A percentile compares a stretch with the other conserved stretches of the same genome.
Conservation (phyloP, 2,797 vertebrate species). For the Eulemur rubriventer region DNA sequence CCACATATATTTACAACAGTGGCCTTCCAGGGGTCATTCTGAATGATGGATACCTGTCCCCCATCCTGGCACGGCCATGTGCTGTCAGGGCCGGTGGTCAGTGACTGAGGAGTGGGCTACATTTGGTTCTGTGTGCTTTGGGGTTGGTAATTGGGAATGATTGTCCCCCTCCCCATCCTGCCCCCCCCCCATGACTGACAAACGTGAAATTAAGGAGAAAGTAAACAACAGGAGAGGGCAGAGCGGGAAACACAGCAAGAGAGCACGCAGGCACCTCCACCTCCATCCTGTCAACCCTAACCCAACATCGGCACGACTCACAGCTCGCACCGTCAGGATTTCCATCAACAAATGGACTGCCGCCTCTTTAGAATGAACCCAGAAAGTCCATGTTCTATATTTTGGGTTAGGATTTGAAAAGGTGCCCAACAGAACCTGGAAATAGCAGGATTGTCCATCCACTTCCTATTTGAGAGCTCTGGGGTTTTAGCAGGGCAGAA, state of each 20-base stretch:
- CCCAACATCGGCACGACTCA: accelerated
- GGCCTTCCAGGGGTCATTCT: background rate
- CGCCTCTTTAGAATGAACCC: background rate
- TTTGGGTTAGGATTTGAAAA: background rate
- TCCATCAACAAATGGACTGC: background rate
- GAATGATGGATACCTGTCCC: background rate
- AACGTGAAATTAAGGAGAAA: background rate
- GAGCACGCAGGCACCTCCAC: background rate
- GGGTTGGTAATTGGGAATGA: background rate
- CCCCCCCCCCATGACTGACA: background rate
- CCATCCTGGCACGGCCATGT: too few species aligned
- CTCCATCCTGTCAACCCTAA: background rate
- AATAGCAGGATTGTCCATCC: accelerated
- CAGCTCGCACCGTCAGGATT: background rate
- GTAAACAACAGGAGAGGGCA: background rate
- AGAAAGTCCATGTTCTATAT: background rate
- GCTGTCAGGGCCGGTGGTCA: background rate
- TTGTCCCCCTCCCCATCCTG: background rate
- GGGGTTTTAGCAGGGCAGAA: background rate
- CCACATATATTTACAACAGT: background rate
- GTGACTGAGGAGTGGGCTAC: background rate
- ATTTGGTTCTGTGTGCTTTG: background rate
- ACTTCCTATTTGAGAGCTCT: accelerated
- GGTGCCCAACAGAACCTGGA: background rate
- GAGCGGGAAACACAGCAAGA: background rate